Evolutionary conservation across 2,113 vertebrate genomes (phyloP), one percentile per base, ranked within the genome.

Genomic region (Meles meles): DNA sequence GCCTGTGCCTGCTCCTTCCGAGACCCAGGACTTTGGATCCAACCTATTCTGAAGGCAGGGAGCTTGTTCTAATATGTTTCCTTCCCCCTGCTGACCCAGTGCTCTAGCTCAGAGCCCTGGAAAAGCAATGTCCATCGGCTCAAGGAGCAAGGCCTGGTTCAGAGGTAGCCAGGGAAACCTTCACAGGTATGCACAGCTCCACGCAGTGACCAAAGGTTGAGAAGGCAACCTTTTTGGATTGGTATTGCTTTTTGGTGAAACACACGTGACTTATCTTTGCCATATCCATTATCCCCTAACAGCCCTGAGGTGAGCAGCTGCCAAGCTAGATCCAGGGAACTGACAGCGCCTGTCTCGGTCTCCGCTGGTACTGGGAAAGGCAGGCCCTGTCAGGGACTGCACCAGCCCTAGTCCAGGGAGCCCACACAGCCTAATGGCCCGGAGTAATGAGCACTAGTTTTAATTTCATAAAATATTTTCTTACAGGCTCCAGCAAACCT

Each of bases 401-500:
- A 74, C 83, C 86, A 47, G 39, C 88, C 95, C 31, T 71, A 83
- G 74, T 44, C 37, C 29, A 81, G 39, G 21, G 83, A 88, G 89
- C 88, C 93, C 15, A 17, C 63, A 3, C 87, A 88, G 69, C 84
- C 95, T 89, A 44, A 86, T 7, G 82, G 49, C 65, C 3, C 0
- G 37, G 88, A 94, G 72, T 72, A 52, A 95, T 88, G 86, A 97
- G 67, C 93, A 49, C 61, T 95, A 84, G 97, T 49, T 95, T 97
- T 98, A 90, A 94, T 93, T 87, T 83, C 92, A 69, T 96, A n/a
- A 97, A 98, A 96, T 98, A 42, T 98, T 98, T 98, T 97, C 97
- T 98, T 95, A 52, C 98, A 99, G 99, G 99, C 98, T 99, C 99
- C 98, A 99, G 99, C 98, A 99, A 99, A 98, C 98, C 99, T 52